A percentile compares a stretch with the other conserved stretches of the same genome.
Evolutionary conservation across 1,140 invertebrate species (phyloP).

Genomic region (Zaprionus taronus): DNA sequence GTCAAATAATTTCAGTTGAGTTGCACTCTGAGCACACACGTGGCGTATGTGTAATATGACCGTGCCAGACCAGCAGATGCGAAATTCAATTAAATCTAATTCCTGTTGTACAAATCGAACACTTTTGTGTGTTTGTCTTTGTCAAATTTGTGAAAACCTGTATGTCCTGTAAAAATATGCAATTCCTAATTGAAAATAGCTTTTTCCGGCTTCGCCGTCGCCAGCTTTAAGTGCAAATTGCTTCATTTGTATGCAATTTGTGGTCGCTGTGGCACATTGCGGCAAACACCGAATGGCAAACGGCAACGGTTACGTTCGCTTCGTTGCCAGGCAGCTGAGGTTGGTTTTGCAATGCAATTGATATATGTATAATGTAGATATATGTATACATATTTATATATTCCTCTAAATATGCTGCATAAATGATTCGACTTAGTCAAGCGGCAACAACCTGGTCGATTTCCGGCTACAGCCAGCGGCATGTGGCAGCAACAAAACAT

Average conservation of each 20-base stretch:
- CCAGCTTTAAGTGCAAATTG: conserved; percentile 66
- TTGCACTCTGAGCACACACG: conserved; percentile 10
- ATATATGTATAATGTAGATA: background rate
- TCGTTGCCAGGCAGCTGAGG: conserved; percentile 24
- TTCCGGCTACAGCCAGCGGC: background rate
- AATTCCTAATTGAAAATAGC: conserved; percentile 71
- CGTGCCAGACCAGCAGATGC: conserved; percentile 27
- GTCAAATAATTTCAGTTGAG: conserved; percentile 34
- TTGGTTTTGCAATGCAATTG: background rate
- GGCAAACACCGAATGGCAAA: conserved; percentile 4
- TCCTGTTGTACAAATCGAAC: background rate
- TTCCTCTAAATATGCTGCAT: conserved; percentile 26
- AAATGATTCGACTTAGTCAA: conserved; percentile 20
- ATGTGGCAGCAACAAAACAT: background rate
- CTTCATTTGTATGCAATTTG: conserved; percentile 74
- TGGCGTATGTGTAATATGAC: conserved; percentile 68
- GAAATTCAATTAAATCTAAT: conserved; percentile 65
- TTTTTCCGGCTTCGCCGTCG: conserved; percentile 35
- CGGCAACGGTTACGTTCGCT: conserved; percentile 27
- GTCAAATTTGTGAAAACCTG: conserved; percentile 44
- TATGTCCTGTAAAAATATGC: conserved; percentile 58
- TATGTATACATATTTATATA: conserved; percentile 35
- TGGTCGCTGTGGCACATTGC: conserved; percentile 45
- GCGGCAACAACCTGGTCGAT: background rate
- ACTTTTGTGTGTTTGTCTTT: background rate